Percentiles rank a stretch among this genome's conserved stretches.
phyloP scores from a whole-genome alignment of 2,888 invertebrate species.

The Mechanitis mazaeus region DNA sequence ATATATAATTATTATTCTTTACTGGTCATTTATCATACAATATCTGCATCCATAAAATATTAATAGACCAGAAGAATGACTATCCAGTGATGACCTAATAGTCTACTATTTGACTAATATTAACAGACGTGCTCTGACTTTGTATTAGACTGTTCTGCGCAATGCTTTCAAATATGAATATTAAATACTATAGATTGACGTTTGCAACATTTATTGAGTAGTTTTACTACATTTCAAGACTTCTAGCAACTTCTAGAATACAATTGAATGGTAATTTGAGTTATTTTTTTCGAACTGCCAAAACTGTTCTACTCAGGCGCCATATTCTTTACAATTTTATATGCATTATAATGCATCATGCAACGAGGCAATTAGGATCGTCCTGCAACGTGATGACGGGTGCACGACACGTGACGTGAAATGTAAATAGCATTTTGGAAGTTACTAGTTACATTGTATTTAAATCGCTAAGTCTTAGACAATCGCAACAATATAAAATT shows the following conservation, averaged over 20 bases:
- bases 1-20: too few relatives aligned
- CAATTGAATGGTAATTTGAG: too few relatives aligned
- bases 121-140: not conserved
- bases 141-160: not conserved
- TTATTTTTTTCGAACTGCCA: too few relatives aligned
- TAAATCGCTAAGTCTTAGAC: constrained; percentile 24
- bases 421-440: constrained; percentile 23
- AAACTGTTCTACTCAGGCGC: constrained; percentile 21
- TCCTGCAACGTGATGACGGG: constrained; percentile 39
- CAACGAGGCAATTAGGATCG: constrained; percentile 47
- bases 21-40: not conserved
- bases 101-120: constrained; percentile 3
- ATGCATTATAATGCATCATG: constrained; percentile 45
- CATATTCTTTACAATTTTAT: constrained; percentile 27
- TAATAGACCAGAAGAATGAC: not conserved
- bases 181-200: not conserved
- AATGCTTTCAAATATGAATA: not conserved
- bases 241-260: too few relatives aligned
- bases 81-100: constrained; percentile 3
- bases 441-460: constrained; percentile 32
- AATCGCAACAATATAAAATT: not conserved
- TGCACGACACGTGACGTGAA: constrained; percentile 43
- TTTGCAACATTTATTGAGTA: not conserved
- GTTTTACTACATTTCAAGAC: too few relatives aligned
- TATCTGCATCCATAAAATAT: not conserved